Percentiles rank a stretch among this genome's conserved stretches.
Evolutionary conservation across 2,113 vertebrate genomes (phyloP).

Genomic region (Aegithalos caudatus): DNA sequence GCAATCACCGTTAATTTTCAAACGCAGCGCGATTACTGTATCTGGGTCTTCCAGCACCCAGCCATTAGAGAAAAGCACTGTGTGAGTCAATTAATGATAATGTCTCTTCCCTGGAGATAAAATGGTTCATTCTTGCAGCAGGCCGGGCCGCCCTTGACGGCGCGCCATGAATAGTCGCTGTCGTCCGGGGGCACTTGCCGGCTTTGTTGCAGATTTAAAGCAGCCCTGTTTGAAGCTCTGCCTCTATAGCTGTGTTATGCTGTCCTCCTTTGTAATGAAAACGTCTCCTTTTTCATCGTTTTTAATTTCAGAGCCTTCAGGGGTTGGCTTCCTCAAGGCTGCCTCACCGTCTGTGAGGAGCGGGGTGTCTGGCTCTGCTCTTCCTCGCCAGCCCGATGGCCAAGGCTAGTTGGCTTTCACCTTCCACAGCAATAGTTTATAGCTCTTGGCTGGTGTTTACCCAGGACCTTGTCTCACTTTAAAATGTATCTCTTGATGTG

Average conservation of each 20-base stretch:
- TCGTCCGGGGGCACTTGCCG: background rate
- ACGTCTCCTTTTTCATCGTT: conserved; percentile 35
- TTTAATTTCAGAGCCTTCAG: conserved; percentile 58
- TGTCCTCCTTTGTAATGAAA: conserved; percentile 43
- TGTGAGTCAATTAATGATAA: conserved; percentile 33
- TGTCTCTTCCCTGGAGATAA: conserved; percentile 19
- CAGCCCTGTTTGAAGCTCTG: conserved; percentile 40
- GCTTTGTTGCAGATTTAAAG: conserved; percentile 45
- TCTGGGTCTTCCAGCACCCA: conserved; percentile 14
- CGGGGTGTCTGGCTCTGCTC: background rate
- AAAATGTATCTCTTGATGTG: background rate
- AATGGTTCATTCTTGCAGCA: background rate
- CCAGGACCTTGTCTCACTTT: background rate
- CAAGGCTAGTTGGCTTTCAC: background rate
- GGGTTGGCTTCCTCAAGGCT: conserved; percentile 25
- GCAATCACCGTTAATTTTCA: background rate
- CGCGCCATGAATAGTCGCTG: background rate
- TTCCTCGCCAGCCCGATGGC: background rate
- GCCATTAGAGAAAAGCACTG: background rate
- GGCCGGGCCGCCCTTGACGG: background rate
- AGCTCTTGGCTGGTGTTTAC: background rate
- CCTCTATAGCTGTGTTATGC: background rate
- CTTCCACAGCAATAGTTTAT: background rate
- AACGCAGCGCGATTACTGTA: background rate
- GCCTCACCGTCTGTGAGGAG: background rate